These are phyloP conservation scores for Scaptomyza flava DNA, from an alignment of 2,888 invertebrate genomes.

Conservation along the genomic window DNA sequence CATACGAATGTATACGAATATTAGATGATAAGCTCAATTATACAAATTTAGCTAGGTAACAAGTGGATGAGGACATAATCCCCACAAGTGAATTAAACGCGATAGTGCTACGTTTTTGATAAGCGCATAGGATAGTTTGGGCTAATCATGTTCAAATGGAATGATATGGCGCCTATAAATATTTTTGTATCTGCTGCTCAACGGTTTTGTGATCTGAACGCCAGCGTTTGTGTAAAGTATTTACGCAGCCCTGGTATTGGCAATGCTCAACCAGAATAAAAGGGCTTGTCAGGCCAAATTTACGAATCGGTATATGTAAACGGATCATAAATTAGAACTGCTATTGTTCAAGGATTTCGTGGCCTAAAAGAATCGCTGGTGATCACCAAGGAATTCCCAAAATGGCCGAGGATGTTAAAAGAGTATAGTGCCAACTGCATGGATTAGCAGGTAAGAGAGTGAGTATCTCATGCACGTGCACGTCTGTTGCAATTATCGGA, in stretches of 20 bases:
- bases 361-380: conserved; percentile 5
- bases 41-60: not conserved
- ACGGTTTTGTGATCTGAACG: conserved; percentile 38
- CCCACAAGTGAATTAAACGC: not conserved
- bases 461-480: too few species aligned
- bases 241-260: conserved; percentile 31
- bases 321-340: not conserved
- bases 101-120: conserved; percentile 1
- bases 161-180: not conserved
- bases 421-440: conserved; percentile 4
- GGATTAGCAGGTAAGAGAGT: not conserved
- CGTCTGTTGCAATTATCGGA: conserved; percentile 7
- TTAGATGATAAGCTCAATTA: conserved; percentile 9
- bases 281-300: conserved; percentile 48
- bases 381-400: conserved; percentile 13
- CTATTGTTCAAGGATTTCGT: conserved; percentile 26
- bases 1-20: not conserved
- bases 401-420: not conserved
- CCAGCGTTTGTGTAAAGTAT: not conserved
- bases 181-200: not conserved
- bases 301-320: not conserved
- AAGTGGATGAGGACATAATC: not conserved
- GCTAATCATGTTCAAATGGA: not conserved
- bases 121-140: conserved; percentile 5
- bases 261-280: conserved; percentile 27